These are phyloP conservation scores for Incurvaria masculella DNA, from an alignment of 2,888 invertebrate species.

Conservation along the genomic window DNA sequence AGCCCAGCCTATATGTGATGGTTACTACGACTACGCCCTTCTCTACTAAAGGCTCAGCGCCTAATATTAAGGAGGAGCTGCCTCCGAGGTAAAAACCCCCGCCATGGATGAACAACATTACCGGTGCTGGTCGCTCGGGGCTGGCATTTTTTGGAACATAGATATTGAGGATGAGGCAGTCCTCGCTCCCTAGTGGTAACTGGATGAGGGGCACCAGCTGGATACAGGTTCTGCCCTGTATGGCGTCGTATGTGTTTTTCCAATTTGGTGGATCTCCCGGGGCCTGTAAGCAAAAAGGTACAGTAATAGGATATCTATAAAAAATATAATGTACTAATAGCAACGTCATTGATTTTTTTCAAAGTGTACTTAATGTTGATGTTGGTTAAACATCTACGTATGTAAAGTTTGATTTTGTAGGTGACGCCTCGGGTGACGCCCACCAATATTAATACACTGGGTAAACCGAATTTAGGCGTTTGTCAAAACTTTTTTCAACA, in stretches of 20 bases:
- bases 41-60: slow-evolving; percentile 39
- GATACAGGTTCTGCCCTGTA: slow-evolving; percentile 28
- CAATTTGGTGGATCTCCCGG: slow-evolving; percentile 30
- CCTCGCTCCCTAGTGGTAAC: slow-evolving; percentile 31
- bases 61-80: slow-evolving; percentile 32
- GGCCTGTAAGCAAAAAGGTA: slow-evolving; percentile 27
- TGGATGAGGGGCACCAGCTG: slow-evolving; percentile 30
- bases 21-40: slow-evolving; percentile 35
- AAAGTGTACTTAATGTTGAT: too few relatives aligned
- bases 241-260: slow-evolving; percentile 30
- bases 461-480: too few relatives aligned
- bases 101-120: slow-evolving; percentile 41
- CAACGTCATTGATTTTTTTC: too few relatives aligned
- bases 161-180: slow-evolving; percentile 39
- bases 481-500: too few relatives aligned
- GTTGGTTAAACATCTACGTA: too few relatives aligned
- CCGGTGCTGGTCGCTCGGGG: slow-evolving; percentile 25
- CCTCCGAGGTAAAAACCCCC: slow-evolving; percentile 44
- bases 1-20: slow-evolving; percentile 40
- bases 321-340: too few relatives aligned
- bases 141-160: slow-evolving; percentile 26
- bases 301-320: too few relatives aligned
- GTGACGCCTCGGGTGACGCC: too few relatives aligned
- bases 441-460: too few relatives aligned
- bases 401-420: too few relatives aligned